Percentiles rank a stretch among this genome's conserved stretches.
These are phyloP conservation scores for Melanotus villosus DNA, from an alignment of 2,888 invertebrate species.

Conservation along the genomic window DNA sequence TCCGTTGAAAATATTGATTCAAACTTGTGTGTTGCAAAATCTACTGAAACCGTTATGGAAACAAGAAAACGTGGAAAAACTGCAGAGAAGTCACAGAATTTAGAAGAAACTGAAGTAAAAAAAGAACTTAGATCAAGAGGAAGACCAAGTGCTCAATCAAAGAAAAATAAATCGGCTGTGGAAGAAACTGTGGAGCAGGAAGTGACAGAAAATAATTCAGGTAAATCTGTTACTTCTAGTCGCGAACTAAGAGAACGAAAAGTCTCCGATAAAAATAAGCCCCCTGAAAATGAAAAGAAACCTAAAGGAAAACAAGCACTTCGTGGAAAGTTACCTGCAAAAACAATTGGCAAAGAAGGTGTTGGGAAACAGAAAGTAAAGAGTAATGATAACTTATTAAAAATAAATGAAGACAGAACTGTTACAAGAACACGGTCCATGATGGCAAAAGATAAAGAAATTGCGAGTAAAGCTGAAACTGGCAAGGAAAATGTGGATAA, in stretches of 20 bases:
- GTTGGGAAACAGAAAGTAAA: no score
- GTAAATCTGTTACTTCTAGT: background rate
- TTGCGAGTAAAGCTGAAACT: background rate
- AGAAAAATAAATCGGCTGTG: background rate
- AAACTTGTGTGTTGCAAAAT: no score
- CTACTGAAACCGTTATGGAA: no score
- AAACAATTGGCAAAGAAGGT: background rate
- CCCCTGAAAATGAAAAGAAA: background rate
- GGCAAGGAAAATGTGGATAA: conserved; percentile 1
- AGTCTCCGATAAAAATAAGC: background rate
- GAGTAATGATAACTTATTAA: no score
- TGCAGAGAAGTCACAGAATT: no score
- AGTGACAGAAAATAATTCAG: background rate
- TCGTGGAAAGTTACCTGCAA: background rate
- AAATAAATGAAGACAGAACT: background rate
- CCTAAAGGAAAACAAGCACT: background rate
- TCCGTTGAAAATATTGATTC: no score
- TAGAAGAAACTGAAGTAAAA: no score
- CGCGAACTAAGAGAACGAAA: conserved; percentile 29
- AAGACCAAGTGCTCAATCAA: background rate
- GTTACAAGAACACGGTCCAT: background rate
- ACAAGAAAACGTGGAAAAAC: no score
- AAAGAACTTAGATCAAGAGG: background rate
- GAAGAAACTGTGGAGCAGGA: background rate
- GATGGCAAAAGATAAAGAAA: background rate